Conservation (phyloP, 2,888 invertebrate species). For the Limnephilus rhombicus region DNA sequence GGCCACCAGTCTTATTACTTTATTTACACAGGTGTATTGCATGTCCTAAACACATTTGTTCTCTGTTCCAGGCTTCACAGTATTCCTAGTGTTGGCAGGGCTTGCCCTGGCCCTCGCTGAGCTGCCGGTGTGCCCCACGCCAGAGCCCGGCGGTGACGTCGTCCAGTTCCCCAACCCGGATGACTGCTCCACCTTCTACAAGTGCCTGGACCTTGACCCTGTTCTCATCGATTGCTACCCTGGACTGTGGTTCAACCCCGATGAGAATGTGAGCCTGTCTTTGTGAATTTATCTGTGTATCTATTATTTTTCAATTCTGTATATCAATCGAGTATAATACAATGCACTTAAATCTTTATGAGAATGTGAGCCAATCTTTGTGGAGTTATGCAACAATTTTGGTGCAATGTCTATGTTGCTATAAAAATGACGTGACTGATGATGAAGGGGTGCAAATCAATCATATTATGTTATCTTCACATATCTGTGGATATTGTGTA, state of each 20-base stretch:
- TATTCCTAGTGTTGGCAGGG: background rate
- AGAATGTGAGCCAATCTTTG: background rate
- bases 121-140: conserved; percentile 28
- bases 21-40: no score
- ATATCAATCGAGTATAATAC: no score
- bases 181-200: conserved; percentile 74
- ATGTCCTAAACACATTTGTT: background rate
- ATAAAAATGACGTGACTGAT: no score
- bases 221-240: conserved; percentile 75
- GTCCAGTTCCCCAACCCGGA: conserved; percentile 73
- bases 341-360: no score
- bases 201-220: conserved; percentile 74
- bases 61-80: background rate
- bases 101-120: background rate
- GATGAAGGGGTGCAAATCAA: no score
- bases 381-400: background rate
- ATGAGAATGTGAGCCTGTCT: conserved; percentile 71
- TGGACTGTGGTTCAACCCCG: conserved; percentile 75
- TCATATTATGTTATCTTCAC: no score
- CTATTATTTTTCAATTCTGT: no score
- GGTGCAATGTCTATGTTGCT: background rate
- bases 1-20: no score
- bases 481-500: no score
- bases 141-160: conserved; percentile 74
- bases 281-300: background rate